These are phyloP conservation scores for Parazoanthus atlanticus DNA, from an alignment of 92 coral and sea anemone species.

Conservation along the genomic window DNA sequence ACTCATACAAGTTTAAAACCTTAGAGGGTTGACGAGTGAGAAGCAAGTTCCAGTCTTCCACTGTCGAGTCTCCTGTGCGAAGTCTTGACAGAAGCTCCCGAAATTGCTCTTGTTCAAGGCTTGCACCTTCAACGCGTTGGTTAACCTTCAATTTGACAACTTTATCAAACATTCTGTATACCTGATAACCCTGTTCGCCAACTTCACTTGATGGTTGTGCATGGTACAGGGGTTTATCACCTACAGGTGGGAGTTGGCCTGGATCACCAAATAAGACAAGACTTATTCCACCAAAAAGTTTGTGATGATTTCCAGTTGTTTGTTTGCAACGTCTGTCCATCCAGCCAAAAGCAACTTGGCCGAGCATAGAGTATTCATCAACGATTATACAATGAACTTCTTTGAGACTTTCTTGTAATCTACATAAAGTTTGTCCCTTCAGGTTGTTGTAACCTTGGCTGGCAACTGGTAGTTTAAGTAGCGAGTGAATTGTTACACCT, in stretches of 20 bases:
- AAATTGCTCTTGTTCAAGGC: conserved; percentile 14
- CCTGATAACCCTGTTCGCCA: conserved; percentile 17
- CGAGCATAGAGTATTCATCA: too few relatives aligned
- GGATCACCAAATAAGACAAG: neutral
- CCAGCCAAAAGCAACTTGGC: too few relatives aligned
- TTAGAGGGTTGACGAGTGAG: conserved; percentile 58
- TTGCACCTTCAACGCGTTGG: neutral
- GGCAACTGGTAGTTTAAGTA: too few relatives aligned
- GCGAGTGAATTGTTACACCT: conserved; percentile 2
- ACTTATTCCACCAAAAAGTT: neutral
- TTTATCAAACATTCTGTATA: too few relatives aligned
- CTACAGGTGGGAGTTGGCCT: conserved; percentile 10
- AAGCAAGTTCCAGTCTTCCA: conserved; percentile 62
- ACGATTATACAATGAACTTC: too few relatives aligned
- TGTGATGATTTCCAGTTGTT: too few relatives aligned
- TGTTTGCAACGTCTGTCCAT: too few relatives aligned
- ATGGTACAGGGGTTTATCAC: conserved; percentile 14
- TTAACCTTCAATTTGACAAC: too few relatives aligned
- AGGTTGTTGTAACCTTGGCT: too few relatives aligned
- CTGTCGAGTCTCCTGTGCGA: conserved; percentile 6
- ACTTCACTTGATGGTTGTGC: conserved; percentile 19
- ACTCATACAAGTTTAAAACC: conserved; percentile 20
- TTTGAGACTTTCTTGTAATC: conserved; percentile 9
- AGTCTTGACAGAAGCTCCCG: conserved; percentile 27
- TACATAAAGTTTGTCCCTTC: too few relatives aligned